Conservation (phyloP, 2,797 vertebrate genomes). For the Lacerta bilineata region DNA sequence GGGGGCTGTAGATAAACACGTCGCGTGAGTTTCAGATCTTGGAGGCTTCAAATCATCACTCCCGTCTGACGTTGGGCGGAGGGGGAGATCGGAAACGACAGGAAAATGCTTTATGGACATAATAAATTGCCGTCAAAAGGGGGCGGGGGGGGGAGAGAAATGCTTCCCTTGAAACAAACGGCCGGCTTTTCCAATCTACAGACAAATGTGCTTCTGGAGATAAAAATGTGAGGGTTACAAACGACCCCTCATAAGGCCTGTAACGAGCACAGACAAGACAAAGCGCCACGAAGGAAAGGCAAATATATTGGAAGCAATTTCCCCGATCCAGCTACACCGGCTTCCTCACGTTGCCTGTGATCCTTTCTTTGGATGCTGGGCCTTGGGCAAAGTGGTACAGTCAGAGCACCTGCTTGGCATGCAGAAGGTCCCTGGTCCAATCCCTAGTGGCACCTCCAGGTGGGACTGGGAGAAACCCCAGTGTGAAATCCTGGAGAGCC, state of each 20-base stretch:
- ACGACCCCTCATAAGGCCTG: constrained; percentile 40
- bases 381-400: too few relatives aligned
- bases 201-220: not conserved
- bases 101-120: constrained; percentile 66
- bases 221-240: constrained; percentile 32
- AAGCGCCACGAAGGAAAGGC: not conserved
- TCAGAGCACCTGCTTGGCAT: too few relatives aligned
- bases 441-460: too few relatives aligned
- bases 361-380: too few relatives aligned
- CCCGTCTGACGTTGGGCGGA: not conserved
- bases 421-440: too few relatives aligned
- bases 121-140: constrained; percentile 62
- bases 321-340: not conserved
- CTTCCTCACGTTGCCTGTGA: not conserved
- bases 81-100: constrained; percentile 38
- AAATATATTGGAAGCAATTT: constrained; percentile 32
- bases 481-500: too few relatives aligned
- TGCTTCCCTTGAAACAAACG: not conserved
- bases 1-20: constrained; percentile 1
- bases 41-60: constrained; percentile 53
- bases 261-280: not conserved
- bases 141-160: not conserved
- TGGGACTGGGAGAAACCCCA: too few relatives aligned
- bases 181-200: not conserved
- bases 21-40: constrained; percentile 36